phyloP scores from a whole-genome alignment of 1,140 invertebrate species.

The Melipona quadrifasciata region DNA sequence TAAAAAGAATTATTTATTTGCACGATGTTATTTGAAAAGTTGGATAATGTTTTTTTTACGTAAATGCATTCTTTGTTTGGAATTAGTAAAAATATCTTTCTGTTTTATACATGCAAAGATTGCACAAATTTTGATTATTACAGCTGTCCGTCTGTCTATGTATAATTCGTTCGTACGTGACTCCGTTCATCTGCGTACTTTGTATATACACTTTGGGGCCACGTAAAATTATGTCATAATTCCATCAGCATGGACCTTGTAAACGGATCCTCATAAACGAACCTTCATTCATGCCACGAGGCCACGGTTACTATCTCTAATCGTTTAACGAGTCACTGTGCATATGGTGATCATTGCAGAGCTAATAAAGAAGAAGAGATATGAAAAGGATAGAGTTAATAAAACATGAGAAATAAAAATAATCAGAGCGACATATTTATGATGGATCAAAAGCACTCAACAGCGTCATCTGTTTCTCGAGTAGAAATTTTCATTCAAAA shows the following conservation, averaged over 20 bases:
- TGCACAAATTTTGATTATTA: conserved; percentile 3
- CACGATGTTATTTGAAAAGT: no score
- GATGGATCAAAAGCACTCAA: background rate
- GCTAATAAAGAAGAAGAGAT: background rate
- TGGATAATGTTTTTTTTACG: no score
- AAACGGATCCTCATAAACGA: conserved; percentile 39
- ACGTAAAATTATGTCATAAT: conserved; percentile 58
- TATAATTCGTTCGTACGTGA: conserved; percentile 19
- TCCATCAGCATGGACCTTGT: conserved; percentile 36
- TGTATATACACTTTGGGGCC: conserved; percentile 29
- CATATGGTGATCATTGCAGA: no score
- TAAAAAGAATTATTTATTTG: no score
- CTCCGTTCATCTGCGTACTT: conserved; percentile 20
- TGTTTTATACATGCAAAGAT: background rate
- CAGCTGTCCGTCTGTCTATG: background rate
- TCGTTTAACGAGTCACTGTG: background rate
- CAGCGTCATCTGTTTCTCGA: background rate
- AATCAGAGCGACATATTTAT: background rate
- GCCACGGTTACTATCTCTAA: conserved; percentile 44
- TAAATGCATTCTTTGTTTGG: no score
- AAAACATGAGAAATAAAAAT: no score
- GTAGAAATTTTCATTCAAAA: background rate
- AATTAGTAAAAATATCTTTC: no score
- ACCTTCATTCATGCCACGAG: conserved; percentile 56
- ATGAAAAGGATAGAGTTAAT: no score